Conservation (phyloP, 2,888 invertebrate species). For the Drosophila eohydei region DNA sequence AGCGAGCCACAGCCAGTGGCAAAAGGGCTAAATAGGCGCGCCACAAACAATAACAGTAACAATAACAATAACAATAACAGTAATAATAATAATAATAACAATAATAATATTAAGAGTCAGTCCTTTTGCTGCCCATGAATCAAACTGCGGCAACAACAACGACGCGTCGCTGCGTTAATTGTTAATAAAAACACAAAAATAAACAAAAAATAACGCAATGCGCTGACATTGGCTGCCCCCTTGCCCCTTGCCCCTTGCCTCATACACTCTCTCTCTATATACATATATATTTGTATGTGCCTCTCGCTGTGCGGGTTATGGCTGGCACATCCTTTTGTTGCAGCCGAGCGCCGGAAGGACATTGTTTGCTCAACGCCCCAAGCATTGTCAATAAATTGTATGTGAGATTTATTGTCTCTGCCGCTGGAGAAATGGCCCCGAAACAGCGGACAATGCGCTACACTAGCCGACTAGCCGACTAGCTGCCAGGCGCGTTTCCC, state of each 20-base stretch:
- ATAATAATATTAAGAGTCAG: constrained; percentile 8
- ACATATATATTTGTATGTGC: background rate
- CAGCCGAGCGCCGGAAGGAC: constrained; percentile 64
- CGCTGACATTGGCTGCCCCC: constrained; percentile 10
- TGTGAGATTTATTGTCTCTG: constrained; percentile 74
- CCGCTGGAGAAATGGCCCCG: constrained; percentile 56
- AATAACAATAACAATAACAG: background rate
- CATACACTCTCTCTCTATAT: background rate
- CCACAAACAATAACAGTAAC: background rate
- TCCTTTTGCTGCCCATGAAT: constrained; percentile 43
- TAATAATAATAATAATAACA: constrained; percentile 30
- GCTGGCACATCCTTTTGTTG: constrained; percentile 60
- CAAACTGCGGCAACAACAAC: constrained; percentile 18
- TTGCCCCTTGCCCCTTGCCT: background rate
- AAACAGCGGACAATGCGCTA: constrained; percentile 42
- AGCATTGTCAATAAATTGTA: constrained; percentile 80
- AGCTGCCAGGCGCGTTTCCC: background rate
- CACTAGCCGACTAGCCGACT: constrained; percentile 23
- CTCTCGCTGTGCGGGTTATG: constrained; percentile 7
- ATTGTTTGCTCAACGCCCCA: constrained; percentile 73
- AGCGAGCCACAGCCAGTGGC: background rate
- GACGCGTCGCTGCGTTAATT: constrained; percentile 55
- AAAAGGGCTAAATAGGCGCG: constrained; percentile 3
- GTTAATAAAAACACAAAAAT: constrained; percentile 51
- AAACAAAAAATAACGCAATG: constrained; percentile 25